Base-by-base conservation (phyloP, 2,797 vertebrate species). In the Numenius phaeopus region DNA sequence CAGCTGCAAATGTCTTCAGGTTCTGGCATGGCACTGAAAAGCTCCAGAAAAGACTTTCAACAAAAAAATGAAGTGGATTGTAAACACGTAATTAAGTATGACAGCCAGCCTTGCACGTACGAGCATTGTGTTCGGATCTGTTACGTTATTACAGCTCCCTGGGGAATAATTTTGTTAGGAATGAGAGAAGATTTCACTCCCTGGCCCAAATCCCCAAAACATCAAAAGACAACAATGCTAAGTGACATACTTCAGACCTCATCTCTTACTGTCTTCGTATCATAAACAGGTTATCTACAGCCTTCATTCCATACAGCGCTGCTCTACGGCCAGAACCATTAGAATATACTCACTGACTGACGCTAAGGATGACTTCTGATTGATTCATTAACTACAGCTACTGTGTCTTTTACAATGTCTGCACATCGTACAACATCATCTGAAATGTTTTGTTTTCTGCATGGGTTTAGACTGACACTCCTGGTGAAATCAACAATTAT, bases 21-120 rank as follows among this genome's bases (percentile, higher is more conserved):
- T 90, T 90, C 57, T 84, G 32, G n/a, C 70, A 39, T 5, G 55
- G n/a, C 40, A 75, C 65, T 72, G 58, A 78, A 81, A 91, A 64
- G 52, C 67, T 94, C n/a, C 62, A n/a, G 29, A 91, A 91, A 85
- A 85, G 42, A 46, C 39, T 87, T 94, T 24, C 50, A 69, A 89
- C 8, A 42, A 93, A 93, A 90, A 59, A 8, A 71, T 29, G 8
- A 87, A 95, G 79, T 5, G 24, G 27, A 54, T 70, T 94, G 89
- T 71, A 81, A 96, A 72, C 54, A 66, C 15, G 34, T 89, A 91
- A 90, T 84, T 86, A 89, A 89, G 29, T 59, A 37, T 70, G 62
- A 90, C 54, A 90, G 46, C 15, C 69, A 81, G 22, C 37, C 42
- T 50, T 66, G 14, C 27, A 34, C 50, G 4, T 50, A 52, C 52